phyloP scores from a whole-genome alignment of 1,140 invertebrate species.

The Lepidotrigona ventralis region DNA sequence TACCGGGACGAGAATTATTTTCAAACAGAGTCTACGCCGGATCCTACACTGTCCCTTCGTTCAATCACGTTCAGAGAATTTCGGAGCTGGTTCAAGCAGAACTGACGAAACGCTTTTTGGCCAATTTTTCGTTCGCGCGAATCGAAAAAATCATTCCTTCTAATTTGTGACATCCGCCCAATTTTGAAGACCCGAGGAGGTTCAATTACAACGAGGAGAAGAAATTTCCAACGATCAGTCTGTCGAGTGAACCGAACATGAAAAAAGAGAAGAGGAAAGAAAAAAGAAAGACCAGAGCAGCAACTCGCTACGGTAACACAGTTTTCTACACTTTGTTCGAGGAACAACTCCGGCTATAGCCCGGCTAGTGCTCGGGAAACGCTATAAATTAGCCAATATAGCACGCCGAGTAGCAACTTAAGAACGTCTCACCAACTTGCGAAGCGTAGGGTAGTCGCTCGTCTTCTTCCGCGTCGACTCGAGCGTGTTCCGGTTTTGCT shows the following conservation, averaged over 20 bases:
- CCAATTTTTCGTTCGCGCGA: too few relatives aligned
- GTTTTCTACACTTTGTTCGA: background rate
- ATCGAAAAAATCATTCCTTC: too few relatives aligned
- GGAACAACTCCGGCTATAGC: background rate
- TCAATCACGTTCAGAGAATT: background rate
- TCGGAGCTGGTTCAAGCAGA: background rate
- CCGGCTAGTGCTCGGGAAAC: background rate
- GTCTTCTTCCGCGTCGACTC: background rate
- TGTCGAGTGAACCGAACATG: background rate
- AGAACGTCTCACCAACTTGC: constrained; percentile 15
- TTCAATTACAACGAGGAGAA: too few relatives aligned
- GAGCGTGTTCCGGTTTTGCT: background rate
- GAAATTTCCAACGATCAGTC: background rate
- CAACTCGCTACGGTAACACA: background rate
- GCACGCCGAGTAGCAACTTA: constrained; percentile 10
- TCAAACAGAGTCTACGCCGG: background rate
- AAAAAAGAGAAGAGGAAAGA: too few relatives aligned
- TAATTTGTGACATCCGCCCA: too few relatives aligned
- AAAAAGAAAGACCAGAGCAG: too few relatives aligned
- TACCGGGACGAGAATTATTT: background rate
- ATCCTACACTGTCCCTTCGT: background rate
- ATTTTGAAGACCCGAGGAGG: too few relatives aligned
- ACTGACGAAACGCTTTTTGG: too few relatives aligned
- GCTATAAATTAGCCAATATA: constrained; percentile 17
- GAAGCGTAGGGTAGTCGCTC: background rate